These are phyloP conservation scores for Netelia melanura DNA, from an alignment of 2,888 invertebrate species.

Conservation along the genomic window DNA sequence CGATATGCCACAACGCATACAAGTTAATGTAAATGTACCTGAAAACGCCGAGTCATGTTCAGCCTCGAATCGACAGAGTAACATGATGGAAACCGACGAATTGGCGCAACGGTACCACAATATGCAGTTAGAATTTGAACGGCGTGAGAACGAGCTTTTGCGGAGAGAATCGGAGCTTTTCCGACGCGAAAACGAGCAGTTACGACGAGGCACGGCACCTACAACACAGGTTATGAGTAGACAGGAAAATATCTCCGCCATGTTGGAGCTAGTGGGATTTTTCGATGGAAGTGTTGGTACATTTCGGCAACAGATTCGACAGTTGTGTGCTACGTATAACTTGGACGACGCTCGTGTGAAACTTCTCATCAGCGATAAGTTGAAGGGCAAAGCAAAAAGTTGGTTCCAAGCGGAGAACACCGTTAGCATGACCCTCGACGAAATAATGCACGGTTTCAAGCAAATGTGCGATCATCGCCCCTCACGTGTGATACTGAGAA, in stretches of 20 bases:
- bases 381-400: slow-evolving; percentile 54
- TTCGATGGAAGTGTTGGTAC: slow-evolving; percentile 59
- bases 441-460: slow-evolving; percentile 58
- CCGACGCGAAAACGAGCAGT: slow-evolving; percentile 49
- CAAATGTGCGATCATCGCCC: slow-evolving; percentile 66
- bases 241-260: slow-evolving; percentile 48
- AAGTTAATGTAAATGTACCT: not conserved
- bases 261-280: slow-evolving; percentile 50
- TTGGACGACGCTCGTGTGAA: slow-evolving; percentile 47
- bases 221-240: not conserved
- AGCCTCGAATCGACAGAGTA: not conserved
- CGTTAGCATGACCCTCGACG: slow-evolving; percentile 46
- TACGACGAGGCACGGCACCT: slow-evolving; percentile 25
- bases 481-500: slow-evolving; percentile 43
- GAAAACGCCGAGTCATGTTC: not conserved
- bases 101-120: not conserved
- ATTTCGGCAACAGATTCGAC: slow-evolving; percentile 50
- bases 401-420: slow-evolving; percentile 59
- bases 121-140: not conserved
- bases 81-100: too few species aligned
- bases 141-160: slow-evolving; percentile 25
- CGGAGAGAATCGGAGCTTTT: slow-evolving; percentile 51
- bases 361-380: slow-evolving; percentile 51
- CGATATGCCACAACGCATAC: not conserved
- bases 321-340: slow-evolving; percentile 39